phyloP scores from a whole-genome alignment of 1,140 invertebrate genomes.

The Panonychus citri region DNA sequence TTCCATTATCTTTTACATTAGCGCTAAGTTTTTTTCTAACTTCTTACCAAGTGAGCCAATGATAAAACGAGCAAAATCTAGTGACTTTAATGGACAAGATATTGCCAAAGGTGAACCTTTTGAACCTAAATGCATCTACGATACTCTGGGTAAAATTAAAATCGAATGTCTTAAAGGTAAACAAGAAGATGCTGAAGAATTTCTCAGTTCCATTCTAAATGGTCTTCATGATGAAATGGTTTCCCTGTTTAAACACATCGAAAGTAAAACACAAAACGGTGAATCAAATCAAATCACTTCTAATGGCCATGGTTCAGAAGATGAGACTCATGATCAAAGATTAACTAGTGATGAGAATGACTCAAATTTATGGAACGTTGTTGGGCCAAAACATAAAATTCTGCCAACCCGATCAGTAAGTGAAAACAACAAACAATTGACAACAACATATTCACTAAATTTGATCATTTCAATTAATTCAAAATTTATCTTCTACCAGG shows the following conservation, averaged over 20 bases:
- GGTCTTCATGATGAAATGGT: conserved; percentile 88
- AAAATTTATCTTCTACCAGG: conserved; percentile 19
- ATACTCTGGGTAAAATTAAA: conserved; percentile 46
- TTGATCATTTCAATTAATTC: conserved; percentile 1
- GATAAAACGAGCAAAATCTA: conserved; percentile 3
- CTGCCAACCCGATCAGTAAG: conserved; percentile 44
- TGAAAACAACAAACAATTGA: background rate
- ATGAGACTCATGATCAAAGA: conserved; percentile 28
- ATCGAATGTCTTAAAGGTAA: conserved; percentile 36
- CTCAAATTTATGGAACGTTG: conserved; percentile 36
- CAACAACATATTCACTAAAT: no score
- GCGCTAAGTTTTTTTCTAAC: conserved; percentile 7
- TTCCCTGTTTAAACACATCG: conserved; percentile 24
- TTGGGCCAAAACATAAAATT: conserved; percentile 63
- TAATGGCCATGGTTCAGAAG: conserved; percentile 18
- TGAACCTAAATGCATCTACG: conserved; percentile 56
- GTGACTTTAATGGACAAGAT: conserved; percentile 9
- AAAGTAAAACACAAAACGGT: conserved; percentile 12
- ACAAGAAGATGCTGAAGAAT: conserved; percentile 87
- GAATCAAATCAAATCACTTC: conserved; percentile 22
- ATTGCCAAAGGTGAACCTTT: conserved; percentile 36
- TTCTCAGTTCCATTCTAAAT: conserved; percentile 70
- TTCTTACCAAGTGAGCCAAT: conserved; percentile 6
- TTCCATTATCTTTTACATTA: background rate
- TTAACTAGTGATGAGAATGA: conserved; percentile 17